Evolutionary conservation across 1,140 invertebrate species (phyloP).

Genomic region (Drosophila navojoa): DNA sequence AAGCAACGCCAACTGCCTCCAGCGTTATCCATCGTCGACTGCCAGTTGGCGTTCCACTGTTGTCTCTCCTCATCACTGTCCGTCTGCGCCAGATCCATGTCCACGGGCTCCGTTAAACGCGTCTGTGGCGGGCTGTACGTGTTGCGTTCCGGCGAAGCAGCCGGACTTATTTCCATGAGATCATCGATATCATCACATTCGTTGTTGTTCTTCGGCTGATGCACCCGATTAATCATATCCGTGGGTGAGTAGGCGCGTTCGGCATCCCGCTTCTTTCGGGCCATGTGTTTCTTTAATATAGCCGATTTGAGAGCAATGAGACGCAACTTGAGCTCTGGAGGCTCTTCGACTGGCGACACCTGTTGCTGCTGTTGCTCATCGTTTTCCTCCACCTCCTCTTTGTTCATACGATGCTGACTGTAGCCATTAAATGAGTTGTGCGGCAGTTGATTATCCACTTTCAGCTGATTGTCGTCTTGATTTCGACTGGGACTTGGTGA

Average conservation of each 20-base stretch:
- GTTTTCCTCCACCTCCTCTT: slow-evolving; percentile 28
- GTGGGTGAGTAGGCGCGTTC: slow-evolving; percentile 81
- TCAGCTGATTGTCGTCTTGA: slow-evolving; percentile 6
- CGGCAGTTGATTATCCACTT: slow-evolving; percentile 6
- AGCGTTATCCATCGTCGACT: slow-evolving; percentile 22
- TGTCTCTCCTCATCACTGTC: slow-evolving; percentile 68
- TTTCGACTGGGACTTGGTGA: slow-evolving; percentile 41
- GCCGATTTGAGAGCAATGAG: slow-evolving; percentile 79
- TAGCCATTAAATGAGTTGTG: slow-evolving; percentile 17
- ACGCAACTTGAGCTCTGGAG: slow-evolving; percentile 66
- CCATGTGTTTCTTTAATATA: slow-evolving; percentile 71
- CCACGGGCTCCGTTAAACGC: slow-evolving; percentile 55
- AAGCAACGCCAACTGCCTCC: slow-evolving; percentile 63
- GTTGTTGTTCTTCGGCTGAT: slow-evolving; percentile 43
- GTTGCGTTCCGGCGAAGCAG: slow-evolving; percentile 59
- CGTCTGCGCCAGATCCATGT: slow-evolving; percentile 78
- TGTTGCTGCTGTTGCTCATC: slow-evolving; percentile 4
- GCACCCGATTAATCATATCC: slow-evolving; percentile 76
- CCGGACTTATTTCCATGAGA: slow-evolving; percentile 81
- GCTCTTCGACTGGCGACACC: slow-evolving; percentile 46
- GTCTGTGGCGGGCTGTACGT: slow-evolving; percentile 34
- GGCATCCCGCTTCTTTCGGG: slow-evolving; percentile 75
- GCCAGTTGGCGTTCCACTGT: slow-evolving; percentile 48
- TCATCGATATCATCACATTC: slow-evolving; percentile 65
- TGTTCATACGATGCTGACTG: background rate